Percentiles rank a stretch among this genome's conserved stretches.
phyloP scores from a whole-genome alignment of 2,113 vertebrate species.

The Channa maculata region DNA sequence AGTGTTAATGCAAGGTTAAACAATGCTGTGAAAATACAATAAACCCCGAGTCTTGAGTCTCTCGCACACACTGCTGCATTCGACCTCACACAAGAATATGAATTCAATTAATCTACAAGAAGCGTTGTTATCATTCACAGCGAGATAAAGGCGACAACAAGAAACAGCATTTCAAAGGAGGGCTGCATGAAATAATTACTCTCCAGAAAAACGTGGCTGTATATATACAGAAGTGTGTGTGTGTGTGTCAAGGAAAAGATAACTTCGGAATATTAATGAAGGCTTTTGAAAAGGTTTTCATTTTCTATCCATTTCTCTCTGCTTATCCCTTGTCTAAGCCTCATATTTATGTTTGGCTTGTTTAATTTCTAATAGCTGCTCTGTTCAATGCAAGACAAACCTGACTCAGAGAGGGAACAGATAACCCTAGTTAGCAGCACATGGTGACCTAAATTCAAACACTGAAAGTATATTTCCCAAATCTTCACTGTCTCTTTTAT shows the following conservation, averaged over 20 bases:
- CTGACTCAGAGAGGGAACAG: neutral
- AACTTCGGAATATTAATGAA: slow-evolving; percentile 51
- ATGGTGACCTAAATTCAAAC: too few species aligned
- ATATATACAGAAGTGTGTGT: neutral
- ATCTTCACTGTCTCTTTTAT: too few species aligned
- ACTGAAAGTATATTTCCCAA: too few species aligned
- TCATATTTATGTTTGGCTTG: neutral
- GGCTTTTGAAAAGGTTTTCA: slow-evolving; percentile 18
- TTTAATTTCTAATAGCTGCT: neutral
- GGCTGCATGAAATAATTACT: slow-evolving; percentile 39
- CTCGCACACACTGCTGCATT: slow-evolving; percentile 6
- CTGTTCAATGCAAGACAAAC: neutral
- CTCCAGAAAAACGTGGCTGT: slow-evolving; percentile 23
- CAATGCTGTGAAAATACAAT: slow-evolving; percentile 2
- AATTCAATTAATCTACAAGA: slow-evolving; percentile 61
- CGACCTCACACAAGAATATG: slow-evolving; percentile 23
- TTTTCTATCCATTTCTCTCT: slow-evolving; percentile 17
- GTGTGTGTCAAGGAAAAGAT: slow-evolving; percentile 12
- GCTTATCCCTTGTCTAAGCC: neutral
- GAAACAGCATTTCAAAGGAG: slow-evolving; percentile 44
- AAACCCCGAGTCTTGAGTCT: neutral
- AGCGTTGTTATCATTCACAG: slow-evolving; percentile 40
- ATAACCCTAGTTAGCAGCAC: too few species aligned
- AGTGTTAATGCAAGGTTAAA: slow-evolving; percentile 5
- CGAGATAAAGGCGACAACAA: slow-evolving; percentile 32